phyloP scores from a whole-genome alignment of 1,140 invertebrate species.

The Drosophila ironensis region DNA sequence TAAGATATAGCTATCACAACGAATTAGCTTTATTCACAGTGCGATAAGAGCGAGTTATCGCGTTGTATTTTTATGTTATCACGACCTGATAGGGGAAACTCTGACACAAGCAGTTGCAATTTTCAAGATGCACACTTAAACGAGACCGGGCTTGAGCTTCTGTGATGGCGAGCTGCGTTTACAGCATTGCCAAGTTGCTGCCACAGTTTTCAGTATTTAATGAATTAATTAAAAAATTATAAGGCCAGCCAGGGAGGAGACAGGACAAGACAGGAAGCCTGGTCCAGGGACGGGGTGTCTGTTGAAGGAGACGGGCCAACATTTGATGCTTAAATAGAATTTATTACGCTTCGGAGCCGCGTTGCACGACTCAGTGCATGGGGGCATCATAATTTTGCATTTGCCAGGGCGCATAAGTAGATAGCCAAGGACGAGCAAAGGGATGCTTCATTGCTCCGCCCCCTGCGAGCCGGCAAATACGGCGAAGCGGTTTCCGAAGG shows the following conservation, averaged over 20 bases:
- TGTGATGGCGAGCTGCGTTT: slow-evolving; percentile 53
- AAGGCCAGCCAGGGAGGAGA: not conserved
- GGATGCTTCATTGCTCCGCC: no score
- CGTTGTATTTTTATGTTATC: no score
- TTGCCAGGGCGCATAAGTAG: slow-evolving; percentile 40
- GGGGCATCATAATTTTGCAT: slow-evolving; percentile 67
- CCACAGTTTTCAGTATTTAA: slow-evolving; percentile 51
- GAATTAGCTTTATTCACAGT: no score
- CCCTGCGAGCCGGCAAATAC: slow-evolving; percentile 4
- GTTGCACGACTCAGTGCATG: slow-evolving; percentile 39
- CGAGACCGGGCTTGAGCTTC: not conserved
- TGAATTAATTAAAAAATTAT: slow-evolving; percentile 54
- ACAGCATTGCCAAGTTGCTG: slow-evolving; percentile 66
- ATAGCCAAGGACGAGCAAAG: slow-evolving; percentile 8
- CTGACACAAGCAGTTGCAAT: no score
- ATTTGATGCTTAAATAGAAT: slow-evolving; percentile 53
- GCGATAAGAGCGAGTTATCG: no score
- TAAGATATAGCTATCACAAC: no score
- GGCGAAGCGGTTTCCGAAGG: slow-evolving; percentile 18
- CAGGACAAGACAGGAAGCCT: slow-evolving; percentile 2
- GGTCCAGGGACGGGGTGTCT: not conserved
- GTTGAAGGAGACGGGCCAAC: slow-evolving; percentile 20
- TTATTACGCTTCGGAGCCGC: slow-evolving; percentile 57
- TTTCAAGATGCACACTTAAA: no score
- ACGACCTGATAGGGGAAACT: no score